Evolutionary conservation across 2,797 vertebrate species (phyloP).

Genomic region (Sebastes hubbsi): DNA sequence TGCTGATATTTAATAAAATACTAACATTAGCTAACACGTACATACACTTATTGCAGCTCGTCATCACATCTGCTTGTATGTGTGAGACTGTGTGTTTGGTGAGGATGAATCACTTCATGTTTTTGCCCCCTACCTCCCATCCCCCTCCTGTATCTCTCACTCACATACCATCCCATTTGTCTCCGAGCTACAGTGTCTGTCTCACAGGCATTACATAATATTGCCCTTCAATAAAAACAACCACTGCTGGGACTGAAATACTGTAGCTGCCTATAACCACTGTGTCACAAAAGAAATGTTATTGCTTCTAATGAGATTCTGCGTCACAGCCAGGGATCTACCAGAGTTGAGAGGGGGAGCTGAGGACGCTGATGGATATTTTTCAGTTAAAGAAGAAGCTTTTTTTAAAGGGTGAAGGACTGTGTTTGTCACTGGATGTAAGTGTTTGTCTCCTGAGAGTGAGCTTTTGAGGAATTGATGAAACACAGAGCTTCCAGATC

Average conservation of each 20-base stretch:
- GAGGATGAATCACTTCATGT: not conserved
- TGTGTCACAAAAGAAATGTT: constrained; percentile 22
- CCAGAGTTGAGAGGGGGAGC: not conserved
- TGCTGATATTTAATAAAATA: not conserved
- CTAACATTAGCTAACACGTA: not conserved
- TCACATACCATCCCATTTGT: constrained; percentile 6
- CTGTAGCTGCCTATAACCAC: constrained; percentile 6
- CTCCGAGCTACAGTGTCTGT: constrained; percentile 2
- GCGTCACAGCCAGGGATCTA: not conserved
- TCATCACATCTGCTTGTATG: not conserved
- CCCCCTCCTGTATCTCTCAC: not conserved
- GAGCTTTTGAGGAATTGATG: not conserved
- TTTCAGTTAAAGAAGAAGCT: not conserved
- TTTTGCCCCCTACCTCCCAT: not conserved
- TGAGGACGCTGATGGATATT: constrained; percentile 15
- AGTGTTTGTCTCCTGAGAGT: not conserved
- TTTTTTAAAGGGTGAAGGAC: not conserved
- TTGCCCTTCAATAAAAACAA: constrained; percentile 40
- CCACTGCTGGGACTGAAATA: constrained; percentile 5
- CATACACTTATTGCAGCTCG: not conserved
- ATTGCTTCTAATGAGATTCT: constrained; percentile 39
- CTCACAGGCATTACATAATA: constrained; percentile 40
- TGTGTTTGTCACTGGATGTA: not conserved
- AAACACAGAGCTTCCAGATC: not conserved
- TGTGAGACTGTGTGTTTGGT: not conserved